A percentile compares a stretch with the other conserved stretches of the same genome.
Conservation (phyloP, 2,888 invertebrate genomes). For the Xestia sexstrigata region DNA sequence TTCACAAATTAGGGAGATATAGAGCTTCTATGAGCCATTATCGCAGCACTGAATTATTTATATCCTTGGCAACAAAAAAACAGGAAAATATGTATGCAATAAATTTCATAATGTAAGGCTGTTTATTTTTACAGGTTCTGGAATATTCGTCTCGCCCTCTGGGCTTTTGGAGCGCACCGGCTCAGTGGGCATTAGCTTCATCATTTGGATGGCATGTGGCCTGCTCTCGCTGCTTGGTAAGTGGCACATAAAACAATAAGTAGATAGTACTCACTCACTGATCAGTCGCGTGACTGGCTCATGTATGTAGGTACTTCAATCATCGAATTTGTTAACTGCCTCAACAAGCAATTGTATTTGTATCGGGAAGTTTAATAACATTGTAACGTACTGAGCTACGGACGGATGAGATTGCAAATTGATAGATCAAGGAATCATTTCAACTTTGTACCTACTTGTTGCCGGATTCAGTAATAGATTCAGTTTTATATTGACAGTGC, state of each 20-base stretch:
- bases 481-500: slow-evolving; percentile 25
- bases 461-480: slow-evolving; percentile 27
- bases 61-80: not conserved
- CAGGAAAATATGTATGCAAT: slow-evolving; percentile 9
- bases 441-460: slow-evolving; percentile 24
- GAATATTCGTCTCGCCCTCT: slow-evolving; percentile 99
- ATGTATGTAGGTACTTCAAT: slow-evolving; percentile 42
- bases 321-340: slow-evolving; percentile 52
- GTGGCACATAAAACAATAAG: slow-evolving; percentile 70
- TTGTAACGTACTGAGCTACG: slow-evolving; percentile 19
- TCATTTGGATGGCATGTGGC: slow-evolving; percentile 98
- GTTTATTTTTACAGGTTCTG: slow-evolving; percentile 93
- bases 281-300: slow-evolving; percentile 46
- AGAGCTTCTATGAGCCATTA: not conserved
- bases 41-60: not conserved
- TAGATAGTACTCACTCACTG: slow-evolving; percentile 23
- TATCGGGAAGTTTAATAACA: slow-evolving; percentile 38
- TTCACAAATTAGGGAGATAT: not conserved
- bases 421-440: slow-evolving; percentile 35
- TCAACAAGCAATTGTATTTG: slow-evolving; percentile 49
- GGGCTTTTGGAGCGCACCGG: slow-evolving; percentile 97
- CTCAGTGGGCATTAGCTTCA: slow-evolving; percentile 98
- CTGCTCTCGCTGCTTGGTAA: slow-evolving; percentile 97
- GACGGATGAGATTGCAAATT: slow-evolving; percentile 32
- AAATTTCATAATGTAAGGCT: slow-evolving; percentile 28